A percentile compares a stretch with the other conserved stretches of the same genome.
Evolutionary conservation across 2,113 vertebrate genomes (phyloP).

Genomic region (Calyptomena viridis): DNA sequence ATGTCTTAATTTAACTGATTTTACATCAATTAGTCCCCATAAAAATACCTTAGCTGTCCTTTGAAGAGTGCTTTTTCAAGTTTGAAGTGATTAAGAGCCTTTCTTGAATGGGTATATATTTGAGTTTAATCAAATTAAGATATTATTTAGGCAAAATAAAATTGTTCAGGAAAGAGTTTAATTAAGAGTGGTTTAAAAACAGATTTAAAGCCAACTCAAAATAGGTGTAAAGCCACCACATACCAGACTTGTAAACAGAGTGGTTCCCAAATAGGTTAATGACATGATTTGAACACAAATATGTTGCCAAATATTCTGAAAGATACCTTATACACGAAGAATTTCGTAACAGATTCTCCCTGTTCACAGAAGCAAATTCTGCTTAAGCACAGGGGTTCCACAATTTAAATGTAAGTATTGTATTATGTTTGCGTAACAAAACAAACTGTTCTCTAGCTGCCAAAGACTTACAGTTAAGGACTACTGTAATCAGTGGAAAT

Average conservation of each 20-base stretch:
- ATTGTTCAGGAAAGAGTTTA: neutral
- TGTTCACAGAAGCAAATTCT: neutral
- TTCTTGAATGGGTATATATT: neutral
- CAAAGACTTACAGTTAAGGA: neutral
- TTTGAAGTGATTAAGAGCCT: neutral
- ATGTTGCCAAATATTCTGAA: neutral
- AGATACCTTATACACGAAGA: neutral
- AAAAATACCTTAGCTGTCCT: neutral
- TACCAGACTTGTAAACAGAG: neutral
- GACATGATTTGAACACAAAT: neutral
- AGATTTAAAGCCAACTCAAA: neutral
- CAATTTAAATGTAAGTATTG: neutral
- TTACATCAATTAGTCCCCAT: neutral
- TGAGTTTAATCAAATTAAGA: neutral
- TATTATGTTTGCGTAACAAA: neutral
- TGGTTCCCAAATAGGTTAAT: neutral
- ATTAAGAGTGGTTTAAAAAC: neutral
- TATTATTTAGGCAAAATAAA: neutral
- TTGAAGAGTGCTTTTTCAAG: neutral
- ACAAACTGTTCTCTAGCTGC: neutral
- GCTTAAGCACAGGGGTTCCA: neutral
- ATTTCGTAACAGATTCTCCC: neutral
- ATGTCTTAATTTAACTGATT: neutral
- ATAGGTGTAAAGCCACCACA: neutral
- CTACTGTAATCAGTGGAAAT: neutral